phyloP scores from a whole-genome alignment of 2,888 invertebrate genomes.

The Amphipyra tragopoginis region DNA sequence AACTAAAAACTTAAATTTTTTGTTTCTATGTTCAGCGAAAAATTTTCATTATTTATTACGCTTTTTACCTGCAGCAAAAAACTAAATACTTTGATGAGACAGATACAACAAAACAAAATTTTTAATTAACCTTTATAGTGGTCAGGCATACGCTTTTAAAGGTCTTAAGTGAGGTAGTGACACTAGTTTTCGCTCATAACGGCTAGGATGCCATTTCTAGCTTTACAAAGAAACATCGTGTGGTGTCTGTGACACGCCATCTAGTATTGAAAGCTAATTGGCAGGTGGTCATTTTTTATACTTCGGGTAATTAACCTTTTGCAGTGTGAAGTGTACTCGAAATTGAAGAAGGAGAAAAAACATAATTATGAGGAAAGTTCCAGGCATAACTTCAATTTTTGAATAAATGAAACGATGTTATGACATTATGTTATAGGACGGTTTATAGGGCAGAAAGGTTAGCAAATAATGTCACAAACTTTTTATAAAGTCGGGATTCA shows the following conservation, averaged over 20 bases:
- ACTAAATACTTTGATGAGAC: conserved; percentile 28
- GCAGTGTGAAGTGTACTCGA: conserved; percentile 54
- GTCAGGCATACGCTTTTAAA: conserved; percentile 10
- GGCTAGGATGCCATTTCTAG: conserved; percentile 59
- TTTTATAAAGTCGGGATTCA: background rate
- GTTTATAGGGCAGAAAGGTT: conserved; percentile 13
- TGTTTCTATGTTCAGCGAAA: conserved; percentile 13
- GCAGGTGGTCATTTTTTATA: conserved; percentile 65
- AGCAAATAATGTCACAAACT: conserved; percentile 33
- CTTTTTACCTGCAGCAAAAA: conserved; percentile 31
- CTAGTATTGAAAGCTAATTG: conserved; percentile 62
- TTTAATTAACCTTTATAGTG: conserved; percentile 51
- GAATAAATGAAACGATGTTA: conserved; percentile 38
- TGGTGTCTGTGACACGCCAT: conserved; percentile 54
- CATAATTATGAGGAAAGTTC: conserved; percentile 37
- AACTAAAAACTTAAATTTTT: conserved; percentile 8
- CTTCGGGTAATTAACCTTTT: conserved; percentile 65
- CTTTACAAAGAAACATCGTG: conserved; percentile 47
- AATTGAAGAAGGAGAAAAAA: conserved; percentile 37
- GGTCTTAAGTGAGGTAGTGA: conserved; percentile 44
- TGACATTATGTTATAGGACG: conserved; percentile 5
- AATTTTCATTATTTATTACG: conserved; percentile 18
- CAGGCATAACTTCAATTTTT: conserved; percentile 38
- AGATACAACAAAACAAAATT: conserved; percentile 40
- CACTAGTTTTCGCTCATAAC: conserved; percentile 50